Evolutionary conservation across 2,888 invertebrate species (phyloP).

Genomic region (Cosmopolites sordidus): DNA sequence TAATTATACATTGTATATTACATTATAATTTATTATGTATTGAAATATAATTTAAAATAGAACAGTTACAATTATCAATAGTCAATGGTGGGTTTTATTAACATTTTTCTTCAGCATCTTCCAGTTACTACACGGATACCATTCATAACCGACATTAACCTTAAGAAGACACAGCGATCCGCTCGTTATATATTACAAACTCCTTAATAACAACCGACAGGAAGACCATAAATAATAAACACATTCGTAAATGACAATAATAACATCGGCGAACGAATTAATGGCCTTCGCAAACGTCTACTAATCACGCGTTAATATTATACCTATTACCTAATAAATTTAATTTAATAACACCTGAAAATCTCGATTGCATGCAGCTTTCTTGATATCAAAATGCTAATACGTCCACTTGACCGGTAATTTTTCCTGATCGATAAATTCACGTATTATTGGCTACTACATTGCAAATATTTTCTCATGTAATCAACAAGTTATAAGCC

Average conservation of each 20-base stretch:
- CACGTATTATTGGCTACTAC: constrained; percentile 13
- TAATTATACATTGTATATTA: too few relatives aligned
- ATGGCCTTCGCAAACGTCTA: constrained; percentile 10
- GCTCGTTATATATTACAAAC: too few relatives aligned
- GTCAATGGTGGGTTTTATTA: too few relatives aligned
- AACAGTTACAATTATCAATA: too few relatives aligned
- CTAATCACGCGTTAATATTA: constrained; percentile 18
- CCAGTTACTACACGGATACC: too few relatives aligned
- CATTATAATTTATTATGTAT: too few relatives aligned
- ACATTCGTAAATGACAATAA: not conserved
- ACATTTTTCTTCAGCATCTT: too few relatives aligned
- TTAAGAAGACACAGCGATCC: too few relatives aligned
- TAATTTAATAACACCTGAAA: constrained; percentile 20
- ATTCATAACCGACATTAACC: too few relatives aligned
- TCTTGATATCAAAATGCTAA: constrained; percentile 25
- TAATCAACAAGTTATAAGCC: constrained; percentile 5
- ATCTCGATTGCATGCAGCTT: constrained; percentile 20
- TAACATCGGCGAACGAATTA: not conserved
- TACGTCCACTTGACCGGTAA: constrained; percentile 20
- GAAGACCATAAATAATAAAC: too few relatives aligned
- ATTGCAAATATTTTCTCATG: constrained; percentile 5
- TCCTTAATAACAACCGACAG: too few relatives aligned
- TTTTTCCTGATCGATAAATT: constrained; percentile 23
- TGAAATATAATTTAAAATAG: too few relatives aligned
- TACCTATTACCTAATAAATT: constrained; percentile 24